A percentile compares a stretch with the other conserved stretches of the same genome.
Conservation (phyloP, 2,797 vertebrate species). For the Characodon lateralis region DNA sequence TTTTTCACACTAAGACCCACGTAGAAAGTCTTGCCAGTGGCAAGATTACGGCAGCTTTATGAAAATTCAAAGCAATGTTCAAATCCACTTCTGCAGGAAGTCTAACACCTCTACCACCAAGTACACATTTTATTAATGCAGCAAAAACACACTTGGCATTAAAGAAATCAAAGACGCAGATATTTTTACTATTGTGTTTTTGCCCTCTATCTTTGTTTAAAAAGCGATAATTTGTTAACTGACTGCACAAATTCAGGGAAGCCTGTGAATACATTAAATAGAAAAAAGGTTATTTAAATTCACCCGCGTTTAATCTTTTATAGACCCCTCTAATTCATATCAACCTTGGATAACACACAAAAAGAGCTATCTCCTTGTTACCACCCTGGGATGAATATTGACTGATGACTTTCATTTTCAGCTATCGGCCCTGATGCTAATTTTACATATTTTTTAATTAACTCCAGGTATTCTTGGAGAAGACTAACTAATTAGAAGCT, state of each 20-base stretch:
- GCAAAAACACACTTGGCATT: neutral
- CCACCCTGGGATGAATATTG: conserved; percentile 61
- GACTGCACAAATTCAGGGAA: neutral
- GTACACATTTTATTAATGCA: neutral
- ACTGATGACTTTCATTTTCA: conserved; percentile 75
- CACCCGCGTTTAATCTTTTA: conserved; percentile 11
- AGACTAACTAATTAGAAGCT: conserved; percentile 49
- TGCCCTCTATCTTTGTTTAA: neutral
- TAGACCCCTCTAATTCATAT: conserved; percentile 27
- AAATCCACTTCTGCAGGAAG: neutral
- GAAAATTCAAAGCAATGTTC: neutral
- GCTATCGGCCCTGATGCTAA: conserved; percentile 68
- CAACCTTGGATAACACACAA: conserved; percentile 29
- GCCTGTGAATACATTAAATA: conserved; percentile 4
- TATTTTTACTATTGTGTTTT: neutral
- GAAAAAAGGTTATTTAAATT: conserved; percentile 22
- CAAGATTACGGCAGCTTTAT: neutral
- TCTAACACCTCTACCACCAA: neutral
- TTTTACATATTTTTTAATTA: conserved; percentile 75
- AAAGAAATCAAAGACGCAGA: neutral
- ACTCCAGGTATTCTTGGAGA: conserved; percentile 59
- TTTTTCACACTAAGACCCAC: neutral
- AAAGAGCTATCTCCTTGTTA: conserved; percentile 37
- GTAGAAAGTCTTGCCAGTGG: neutral
- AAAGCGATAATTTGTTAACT: neutral